phyloP scores from a whole-genome alignment of 2,113 vertebrate genomes.

The Apodemus speciosus region DNA sequence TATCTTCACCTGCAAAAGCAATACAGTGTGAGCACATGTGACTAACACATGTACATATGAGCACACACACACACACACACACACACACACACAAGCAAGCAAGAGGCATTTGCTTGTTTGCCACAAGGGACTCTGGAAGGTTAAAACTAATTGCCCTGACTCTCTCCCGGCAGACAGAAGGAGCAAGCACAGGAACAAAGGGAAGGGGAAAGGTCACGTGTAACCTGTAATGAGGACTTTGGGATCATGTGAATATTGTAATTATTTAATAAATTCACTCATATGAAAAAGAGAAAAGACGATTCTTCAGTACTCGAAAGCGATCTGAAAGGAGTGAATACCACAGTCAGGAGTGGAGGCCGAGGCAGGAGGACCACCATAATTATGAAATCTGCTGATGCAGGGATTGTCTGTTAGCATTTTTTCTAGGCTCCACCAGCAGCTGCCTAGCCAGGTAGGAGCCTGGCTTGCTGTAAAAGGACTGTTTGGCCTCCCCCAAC shows the following conservation, averaged over 20 bases:
- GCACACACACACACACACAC: too few species aligned
- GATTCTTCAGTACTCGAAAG: background rate
- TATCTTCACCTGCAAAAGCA: background rate
- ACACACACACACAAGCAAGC: too few species aligned
- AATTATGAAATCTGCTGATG: background rate
- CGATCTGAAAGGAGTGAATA: background rate
- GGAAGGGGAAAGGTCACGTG: background rate
- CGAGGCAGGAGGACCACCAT: background rate
- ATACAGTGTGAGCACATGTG: background rate
- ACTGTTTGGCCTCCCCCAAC: too few species aligned
- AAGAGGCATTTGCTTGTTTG: background rate
- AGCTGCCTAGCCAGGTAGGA: too few species aligned
- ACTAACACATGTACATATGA: background rate
- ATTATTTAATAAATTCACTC: background rate
- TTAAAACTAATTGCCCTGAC: background rate
- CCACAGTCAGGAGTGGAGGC: background rate
- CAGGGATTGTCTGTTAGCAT: background rate
- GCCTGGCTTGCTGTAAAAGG: too few species aligned
- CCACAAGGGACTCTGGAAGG: background rate
- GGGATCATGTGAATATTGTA: background rate
- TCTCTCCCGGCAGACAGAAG: background rate
- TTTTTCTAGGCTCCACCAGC: too few species aligned
- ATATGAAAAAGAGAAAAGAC: background rate
- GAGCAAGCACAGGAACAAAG: background rate
- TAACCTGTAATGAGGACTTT: background rate